Evolutionary conservation across 2,888 invertebrate genomes (phyloP), one percentile per base, ranked within the genome.

Genomic region (Drosophila anomelani): DNA sequence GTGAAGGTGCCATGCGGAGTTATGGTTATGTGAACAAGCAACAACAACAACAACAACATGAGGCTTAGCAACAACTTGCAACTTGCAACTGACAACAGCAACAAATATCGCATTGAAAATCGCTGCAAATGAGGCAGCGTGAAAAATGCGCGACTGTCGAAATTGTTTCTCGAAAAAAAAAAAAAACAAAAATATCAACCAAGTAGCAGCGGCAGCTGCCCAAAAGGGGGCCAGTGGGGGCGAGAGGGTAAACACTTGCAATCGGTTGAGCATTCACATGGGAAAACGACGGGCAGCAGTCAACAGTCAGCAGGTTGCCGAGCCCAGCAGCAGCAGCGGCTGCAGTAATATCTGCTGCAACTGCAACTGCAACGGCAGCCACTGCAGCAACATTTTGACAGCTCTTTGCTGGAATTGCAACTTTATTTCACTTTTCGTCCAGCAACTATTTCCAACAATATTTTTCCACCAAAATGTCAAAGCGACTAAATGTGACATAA

Each of bases 211-310:
- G 36, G 68, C 79, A 66, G 39, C 62, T 46, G 62, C 41, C 77
- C 72, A 70, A 72, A 72, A 59, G 34, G 54, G 36, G 29, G n/a
- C 36, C 20, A 38, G 23, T 49, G 49, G 34, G 49, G 53, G 57
- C 54, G 60, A 49, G 46, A 51, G 71, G 63, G 56, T 59, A 54
- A 58, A 39, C 57, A 54, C 66, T 75, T 39, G 62, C 70, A 38
- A 82, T 83, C 82, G 86, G 76, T 72, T 80, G 62, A 75, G 88
- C 80, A 82, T 75, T 85, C 77, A 88, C 80, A 75, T 85, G 88
- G 74, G 79, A 81, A 71, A 72, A 71, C 84, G 84, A 75, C 62
- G 69, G 80, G 85, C 81, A 61, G 85, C 70, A 74, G 71, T 63
- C 67, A 67, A 71, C 70, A 73, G 72, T 69, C 72, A 69, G 68